phyloP scores from a whole-genome alignment of 2,113 vertebrate species.

The Psettodes erumei region DNA sequence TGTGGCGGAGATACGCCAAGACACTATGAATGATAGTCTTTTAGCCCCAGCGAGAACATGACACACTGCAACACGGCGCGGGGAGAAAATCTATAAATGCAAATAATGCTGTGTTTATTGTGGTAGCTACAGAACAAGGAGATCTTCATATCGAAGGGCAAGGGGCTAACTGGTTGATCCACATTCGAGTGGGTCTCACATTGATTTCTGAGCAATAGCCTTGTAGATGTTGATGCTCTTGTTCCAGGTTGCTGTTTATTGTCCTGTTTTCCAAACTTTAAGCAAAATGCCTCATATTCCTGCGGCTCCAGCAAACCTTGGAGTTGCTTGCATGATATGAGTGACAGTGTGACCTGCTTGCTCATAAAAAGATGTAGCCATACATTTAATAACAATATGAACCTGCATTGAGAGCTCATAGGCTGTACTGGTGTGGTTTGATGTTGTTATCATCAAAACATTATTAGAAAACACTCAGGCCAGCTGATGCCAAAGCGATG shows the following conservation, averaged over 20 bases:
- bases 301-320: too few relatives aligned
- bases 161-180: conserved; percentile 44
- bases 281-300: conserved; percentile 4
- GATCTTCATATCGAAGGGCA: conserved; percentile 52
- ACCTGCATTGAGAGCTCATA: not conserved
- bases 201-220: conserved; percentile 56
- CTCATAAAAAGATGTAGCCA: not conserved
- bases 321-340: too few relatives aligned
- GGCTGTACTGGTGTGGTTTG: not conserved
- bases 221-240: conserved; percentile 20
- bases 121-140: conserved; percentile 29
- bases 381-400: not conserved
- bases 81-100: conserved; percentile 70
- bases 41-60: conserved; percentile 16
- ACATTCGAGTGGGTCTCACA: conserved; percentile 48
- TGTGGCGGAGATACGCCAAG: not conserved
- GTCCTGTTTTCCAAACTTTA: conserved; percentile 16
- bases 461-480: conserved; percentile 30
- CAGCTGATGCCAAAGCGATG: not conserved
- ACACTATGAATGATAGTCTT: conserved; percentile 43
- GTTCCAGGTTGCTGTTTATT: conserved; percentile 37
- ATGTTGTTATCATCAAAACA: not conserved
- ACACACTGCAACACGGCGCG: conserved; percentile 8
- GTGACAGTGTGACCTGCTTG: not conserved
- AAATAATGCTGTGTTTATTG: conserved; percentile 60